Base-by-base conservation (phyloP, 2,888 invertebrate genomes). In the Andrena marginata region DNA sequence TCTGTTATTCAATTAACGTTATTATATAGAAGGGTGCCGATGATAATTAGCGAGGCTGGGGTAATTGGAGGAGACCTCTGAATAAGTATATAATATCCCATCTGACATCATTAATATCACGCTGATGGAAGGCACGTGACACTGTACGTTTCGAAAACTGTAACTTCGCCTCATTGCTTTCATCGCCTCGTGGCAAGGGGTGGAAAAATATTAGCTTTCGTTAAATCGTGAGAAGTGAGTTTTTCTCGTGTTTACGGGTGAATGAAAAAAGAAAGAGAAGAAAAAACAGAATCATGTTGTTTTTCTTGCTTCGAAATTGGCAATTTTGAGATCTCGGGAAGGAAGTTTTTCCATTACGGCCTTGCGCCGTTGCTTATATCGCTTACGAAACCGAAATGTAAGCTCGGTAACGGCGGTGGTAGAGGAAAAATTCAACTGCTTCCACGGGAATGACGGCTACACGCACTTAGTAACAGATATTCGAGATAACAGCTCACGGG, bases 281-380 rank as follows among this genome's bases (percentile, higher is more conserved):
- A 0, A 68, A 20, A 59, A 62, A 56, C 68, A 67, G 56, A 79
- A 16, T 16, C 42, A 16, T 16, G 42, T 54, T 63, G 56, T 63
- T 62, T 67, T 71, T 51, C 26, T 26, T n/a, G n/a, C 56, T 23
- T 42, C 54, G 67, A 68, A 80, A 80, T 73, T 80, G 80, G n/a
- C 80, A 67, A 80, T 80, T 79, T 79, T 68, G 51, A 62, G 63
- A 79, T 68, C 56, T 16, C n/a, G 31, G 63, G n/a, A 59, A 60
- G 63, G 49, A 80, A 80, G 67, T 72, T 80, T 80, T 80, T 80
- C 71, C 80, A 72, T 80, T 63, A 80, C 62, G 49, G 56, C 13
- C 26, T n/a, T 23, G 49, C 13, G 35, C 49, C 68, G 51, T 33
- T n/a, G 48, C 62, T 67, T 72, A 70, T 79, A 79, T 56, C 64